Evolutionary conservation across 2,797 vertebrate species (phyloP), one percentile per base, ranked within the genome.

Genomic region (Dermochelys coriacea): DNA sequence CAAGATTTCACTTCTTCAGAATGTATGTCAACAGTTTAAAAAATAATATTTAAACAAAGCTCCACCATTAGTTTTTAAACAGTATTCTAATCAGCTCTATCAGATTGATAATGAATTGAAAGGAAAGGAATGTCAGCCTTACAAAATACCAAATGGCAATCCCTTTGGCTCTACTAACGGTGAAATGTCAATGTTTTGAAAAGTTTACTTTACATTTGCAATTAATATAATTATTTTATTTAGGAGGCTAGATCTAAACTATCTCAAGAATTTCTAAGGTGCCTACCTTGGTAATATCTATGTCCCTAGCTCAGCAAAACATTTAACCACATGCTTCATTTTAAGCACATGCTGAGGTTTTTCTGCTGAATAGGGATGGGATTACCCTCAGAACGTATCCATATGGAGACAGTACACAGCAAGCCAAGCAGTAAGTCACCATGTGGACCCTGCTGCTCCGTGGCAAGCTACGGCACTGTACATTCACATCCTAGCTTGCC

Each of bases 51-150:
- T 84, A 50, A 88, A 88, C 82, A 77, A 78, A 97, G 92, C 86
- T 94, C 59, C 74, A 91, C 61, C 84, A 83, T 19, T 93, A 93
- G 92, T 95, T 79, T 82, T 88, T 88, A 93, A 94, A 95, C 75
- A 95, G 59, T 47, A 34, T n/a, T 82, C 34, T 86, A 51, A 59
- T 51, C 64, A 84, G 77, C 27, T 57, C 79, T 81, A 8, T 18
- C 91, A 96, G 88, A 87, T 11, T 7, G 81, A 14, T 12, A 90
- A 80, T n/a, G 50, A 79, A 84, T 34, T 85, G 25, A 77, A 80
- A 93, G 82, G 5, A 9, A 84, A 93, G 90, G 85, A 80, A 51
- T 3, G 57, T 78, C 41, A 87, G 59, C 45, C 47, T 88, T 85
- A 50, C 68, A 92, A 96, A 55, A 93, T 85, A 85, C 10, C 49